These are phyloP conservation scores for Vultur gryphus DNA, from an alignment of 2,797 vertebrate genomes.

Conservation along the genomic window DNA sequence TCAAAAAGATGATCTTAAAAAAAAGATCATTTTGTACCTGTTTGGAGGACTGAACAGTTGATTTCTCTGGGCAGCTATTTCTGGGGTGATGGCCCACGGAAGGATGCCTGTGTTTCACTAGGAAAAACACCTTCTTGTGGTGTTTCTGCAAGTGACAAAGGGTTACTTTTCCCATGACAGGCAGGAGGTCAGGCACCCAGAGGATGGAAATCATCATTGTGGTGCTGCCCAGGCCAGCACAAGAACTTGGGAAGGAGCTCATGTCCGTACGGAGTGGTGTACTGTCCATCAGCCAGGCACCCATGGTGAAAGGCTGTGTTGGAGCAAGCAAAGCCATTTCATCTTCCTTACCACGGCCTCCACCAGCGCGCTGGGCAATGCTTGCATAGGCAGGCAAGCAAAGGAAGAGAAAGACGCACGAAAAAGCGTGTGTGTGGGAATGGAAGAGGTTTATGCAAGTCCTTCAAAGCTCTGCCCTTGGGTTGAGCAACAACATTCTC, in stretches of 20 bases:
- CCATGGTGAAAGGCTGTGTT: neutral
- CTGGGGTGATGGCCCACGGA: neutral
- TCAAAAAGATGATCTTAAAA: neutral
- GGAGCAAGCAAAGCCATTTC: neutral
- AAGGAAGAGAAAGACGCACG: neutral
- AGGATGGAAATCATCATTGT: neutral
- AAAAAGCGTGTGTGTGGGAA: neutral
- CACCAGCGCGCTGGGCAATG: neutral
- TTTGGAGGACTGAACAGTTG: neutral
- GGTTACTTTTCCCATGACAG: neutral
- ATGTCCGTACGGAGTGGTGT: accelerated
- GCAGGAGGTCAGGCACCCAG: neutral
- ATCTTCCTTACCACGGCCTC: neutral
- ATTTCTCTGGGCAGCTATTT: neutral
- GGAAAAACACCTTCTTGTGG: neutral
- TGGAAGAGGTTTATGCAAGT: neutral
- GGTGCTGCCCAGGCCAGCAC: neutral
- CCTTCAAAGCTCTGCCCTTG: neutral
- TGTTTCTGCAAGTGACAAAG: neutral
- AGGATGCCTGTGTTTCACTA: neutral
- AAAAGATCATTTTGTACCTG: neutral
- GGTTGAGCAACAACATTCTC: neutral
- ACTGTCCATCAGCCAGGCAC: neutral
- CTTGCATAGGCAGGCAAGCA: neutral
- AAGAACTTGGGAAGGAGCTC: neutral